Conservation (phyloP, 1,140 invertebrate genomes). For the Eupeodes corollae region DNA sequence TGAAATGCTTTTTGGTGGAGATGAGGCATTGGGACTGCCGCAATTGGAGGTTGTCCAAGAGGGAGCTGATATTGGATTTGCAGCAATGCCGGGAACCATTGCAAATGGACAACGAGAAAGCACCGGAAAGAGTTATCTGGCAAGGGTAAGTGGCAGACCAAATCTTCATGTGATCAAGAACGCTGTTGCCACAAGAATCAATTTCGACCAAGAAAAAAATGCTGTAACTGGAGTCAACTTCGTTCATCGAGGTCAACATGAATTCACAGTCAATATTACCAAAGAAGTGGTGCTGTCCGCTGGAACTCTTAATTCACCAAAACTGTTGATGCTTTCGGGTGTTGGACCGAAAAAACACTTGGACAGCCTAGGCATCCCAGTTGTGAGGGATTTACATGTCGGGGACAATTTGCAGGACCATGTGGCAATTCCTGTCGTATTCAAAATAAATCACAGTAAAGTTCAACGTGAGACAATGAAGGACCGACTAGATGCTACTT, state of each 20-base stretch:
- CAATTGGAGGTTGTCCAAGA: slow-evolving; percentile 19
- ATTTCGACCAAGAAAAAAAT: slow-evolving; percentile 43
- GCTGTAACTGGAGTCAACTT: slow-evolving; percentile 36
- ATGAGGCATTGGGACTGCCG: slow-evolving; percentile 13
- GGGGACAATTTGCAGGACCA: slow-evolving; percentile 50
- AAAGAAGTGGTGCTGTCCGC: slow-evolving; percentile 48
- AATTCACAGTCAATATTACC: slow-evolving; percentile 27
- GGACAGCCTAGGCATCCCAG: slow-evolving; percentile 32
- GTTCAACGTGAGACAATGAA: slow-evolving; percentile 9
- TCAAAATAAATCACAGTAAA: slow-evolving; percentile 12
- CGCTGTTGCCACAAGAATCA: slow-evolving; percentile 44
- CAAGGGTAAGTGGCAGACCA: slow-evolving; percentile 34
- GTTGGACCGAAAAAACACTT: slow-evolving; percentile 42
- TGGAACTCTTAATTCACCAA: slow-evolving; percentile 43
- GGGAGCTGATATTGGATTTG: slow-evolving; percentile 42
- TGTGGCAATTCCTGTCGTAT: slow-evolving; percentile 32
- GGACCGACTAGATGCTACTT: slow-evolving; percentile 14
- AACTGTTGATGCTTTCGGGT: slow-evolving; percentile 44
- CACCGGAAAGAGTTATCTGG: slow-evolving; percentile 28
- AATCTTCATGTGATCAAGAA: slow-evolving; percentile 60
- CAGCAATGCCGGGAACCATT: slow-evolving; percentile 40
- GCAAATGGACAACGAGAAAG: slow-evolving; percentile 49
- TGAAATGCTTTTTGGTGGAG: slow-evolving; percentile 9
- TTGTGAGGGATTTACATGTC: slow-evolving; percentile 44
- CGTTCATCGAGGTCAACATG: slow-evolving; percentile 16